Percentiles rank a stretch among this genome's conserved stretches.
These are phyloP conservation scores for Siniperca knerii DNA, from an alignment of 2,113 vertebrate species.

Conservation along the genomic window DNA sequence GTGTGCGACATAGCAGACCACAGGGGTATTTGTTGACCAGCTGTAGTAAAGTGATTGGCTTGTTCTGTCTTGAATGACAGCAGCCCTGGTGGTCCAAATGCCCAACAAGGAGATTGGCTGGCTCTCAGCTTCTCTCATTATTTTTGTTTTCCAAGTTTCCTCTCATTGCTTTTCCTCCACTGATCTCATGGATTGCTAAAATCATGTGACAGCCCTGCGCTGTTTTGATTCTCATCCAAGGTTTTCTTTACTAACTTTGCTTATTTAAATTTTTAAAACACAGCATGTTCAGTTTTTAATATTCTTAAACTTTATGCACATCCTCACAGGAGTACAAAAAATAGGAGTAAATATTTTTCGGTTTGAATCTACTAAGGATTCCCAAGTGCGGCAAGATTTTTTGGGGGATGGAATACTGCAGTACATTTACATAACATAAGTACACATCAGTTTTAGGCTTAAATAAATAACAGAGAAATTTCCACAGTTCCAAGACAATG, in stretches of 20 bases:
- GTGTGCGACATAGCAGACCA: constrained; percentile 36
- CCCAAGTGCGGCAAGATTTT: constrained; percentile 4
- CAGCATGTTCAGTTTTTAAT: constrained; percentile 3
- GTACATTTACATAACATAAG: not conserved
- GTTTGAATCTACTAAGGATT: not conserved
- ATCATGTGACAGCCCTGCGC: constrained; percentile 24
- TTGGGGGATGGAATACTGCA: not conserved
- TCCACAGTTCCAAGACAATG: too few species aligned
- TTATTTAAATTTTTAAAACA: constrained; percentile 8
- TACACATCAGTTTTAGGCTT: not conserved
- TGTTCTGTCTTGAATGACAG: constrained; percentile 61
- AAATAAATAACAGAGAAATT: too few species aligned
- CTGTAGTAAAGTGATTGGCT: constrained; percentile 66
- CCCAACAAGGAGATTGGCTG: constrained; percentile 40
- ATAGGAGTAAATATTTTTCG: constrained; percentile 10
- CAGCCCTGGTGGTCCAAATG: constrained; percentile 39
- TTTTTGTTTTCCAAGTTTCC: constrained; percentile 54
- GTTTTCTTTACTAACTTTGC: constrained; percentile 23
- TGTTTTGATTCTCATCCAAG: constrained; percentile 9
- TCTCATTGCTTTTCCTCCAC: constrained; percentile 27
- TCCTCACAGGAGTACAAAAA: not conserved
- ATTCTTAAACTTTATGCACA: constrained; percentile 8
- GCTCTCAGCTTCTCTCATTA: constrained; percentile 59
- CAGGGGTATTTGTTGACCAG: constrained; percentile 48
- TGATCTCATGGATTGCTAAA: constrained; percentile 43